Evolutionary conservation across 2,888 invertebrate genomes (phyloP).

Genomic region (Nymphalis polychloros): DNA sequence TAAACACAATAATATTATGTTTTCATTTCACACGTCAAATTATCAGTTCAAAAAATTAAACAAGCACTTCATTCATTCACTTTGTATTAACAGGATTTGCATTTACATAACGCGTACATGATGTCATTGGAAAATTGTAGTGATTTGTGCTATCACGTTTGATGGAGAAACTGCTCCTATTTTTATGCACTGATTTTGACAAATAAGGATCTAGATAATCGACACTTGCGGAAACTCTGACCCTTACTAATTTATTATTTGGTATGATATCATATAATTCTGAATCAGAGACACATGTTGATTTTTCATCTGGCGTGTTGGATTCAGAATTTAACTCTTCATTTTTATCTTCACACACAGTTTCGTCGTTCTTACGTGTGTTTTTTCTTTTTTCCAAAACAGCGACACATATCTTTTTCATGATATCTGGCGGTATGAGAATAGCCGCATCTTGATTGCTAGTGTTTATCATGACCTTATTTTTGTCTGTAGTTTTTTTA

Average conservation of each 20-base stretch:
- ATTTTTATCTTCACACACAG: not conserved
- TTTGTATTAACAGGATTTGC: not conserved
- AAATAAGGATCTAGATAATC: too few species aligned
- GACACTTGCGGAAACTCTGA: not conserved
- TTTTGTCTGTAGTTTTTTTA: not conserved
- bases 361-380: too few species aligned
- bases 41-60: too few species aligned
- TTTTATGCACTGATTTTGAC: too few species aligned
- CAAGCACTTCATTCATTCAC: not conserved
- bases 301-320: not conserved
- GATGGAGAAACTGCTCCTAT: not conserved
- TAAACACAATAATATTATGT: too few species aligned
- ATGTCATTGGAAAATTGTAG: not conserved
- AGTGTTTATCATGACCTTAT: not conserved
- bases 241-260: not conserved
- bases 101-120: not conserved
- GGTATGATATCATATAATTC: conserved; percentile 21
- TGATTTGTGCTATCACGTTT: not conserved
- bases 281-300: conserved; percentile 9
- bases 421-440: not conserved
- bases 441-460: not conserved
- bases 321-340: not conserved
- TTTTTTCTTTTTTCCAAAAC: not conserved
- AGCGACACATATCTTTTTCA: not conserved
- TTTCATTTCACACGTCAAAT: too few species aligned